Conservation (phyloP, 2,888 invertebrate genomes). For the Opisthograptis luteolata region DNA sequence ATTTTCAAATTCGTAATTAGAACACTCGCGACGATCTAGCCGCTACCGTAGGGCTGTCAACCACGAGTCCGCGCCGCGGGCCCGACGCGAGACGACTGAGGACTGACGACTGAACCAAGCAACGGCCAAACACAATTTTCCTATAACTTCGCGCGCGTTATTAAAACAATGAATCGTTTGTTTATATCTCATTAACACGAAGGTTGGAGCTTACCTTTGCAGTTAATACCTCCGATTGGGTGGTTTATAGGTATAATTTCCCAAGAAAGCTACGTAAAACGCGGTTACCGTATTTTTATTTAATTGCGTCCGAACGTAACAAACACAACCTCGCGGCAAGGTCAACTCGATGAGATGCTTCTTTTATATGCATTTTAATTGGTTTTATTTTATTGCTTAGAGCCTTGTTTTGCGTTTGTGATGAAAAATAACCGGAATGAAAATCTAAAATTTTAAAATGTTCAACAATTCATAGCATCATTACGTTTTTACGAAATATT, state of each 20-base stretch:
- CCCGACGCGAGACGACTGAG: slow-evolving; percentile 52
- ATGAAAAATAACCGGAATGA: not conserved
- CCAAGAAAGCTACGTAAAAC: slow-evolving; percentile 28
- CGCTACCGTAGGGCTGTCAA: slow-evolving; percentile 36
- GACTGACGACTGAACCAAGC: slow-evolving; percentile 29
- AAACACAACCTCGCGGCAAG: slow-evolving; percentile 21
- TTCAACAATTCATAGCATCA: no score
- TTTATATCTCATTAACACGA: slow-evolving; percentile 50
- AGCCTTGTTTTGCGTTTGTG: slow-evolving; percentile 7
- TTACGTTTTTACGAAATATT: no score
- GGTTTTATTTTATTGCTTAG: slow-evolving; percentile 25
- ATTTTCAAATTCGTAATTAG: slow-evolving; percentile 49
- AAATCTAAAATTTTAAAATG: no score
- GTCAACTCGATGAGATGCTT: slow-evolving; percentile 28
- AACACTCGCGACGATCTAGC: slow-evolving; percentile 64
- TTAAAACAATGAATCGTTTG: slow-evolving; percentile 52
- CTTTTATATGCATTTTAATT: slow-evolving; percentile 29
- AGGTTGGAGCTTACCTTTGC: slow-evolving; percentile 36
- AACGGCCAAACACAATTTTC: slow-evolving; percentile 46
- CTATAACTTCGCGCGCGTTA: slow-evolving; percentile 30
- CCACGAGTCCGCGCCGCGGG: slow-evolving; percentile 60
- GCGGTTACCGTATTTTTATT: slow-evolving; percentile 23
- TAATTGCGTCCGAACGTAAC: slow-evolving; percentile 5
- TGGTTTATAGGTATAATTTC: slow-evolving; percentile 21
- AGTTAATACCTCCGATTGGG: slow-evolving; percentile 23